These are phyloP conservation scores for Girardinichthys multiradiatus DNA, from an alignment of 2,113 vertebrate genomes.

Conservation along the genomic window DNA sequence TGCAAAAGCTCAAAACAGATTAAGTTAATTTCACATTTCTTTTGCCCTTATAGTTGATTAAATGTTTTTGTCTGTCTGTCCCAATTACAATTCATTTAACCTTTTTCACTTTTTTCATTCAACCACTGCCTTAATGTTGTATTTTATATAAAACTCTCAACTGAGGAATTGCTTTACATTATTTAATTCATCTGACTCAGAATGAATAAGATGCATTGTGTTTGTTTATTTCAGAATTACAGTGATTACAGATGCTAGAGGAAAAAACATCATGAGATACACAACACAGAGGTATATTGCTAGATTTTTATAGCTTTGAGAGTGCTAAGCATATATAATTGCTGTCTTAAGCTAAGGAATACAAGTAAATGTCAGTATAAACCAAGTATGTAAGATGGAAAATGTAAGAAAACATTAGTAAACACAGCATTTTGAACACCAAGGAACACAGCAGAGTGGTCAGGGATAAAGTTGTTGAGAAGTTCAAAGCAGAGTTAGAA, in stretches of 20 bases:
- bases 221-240: no score
- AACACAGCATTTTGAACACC: neutral
- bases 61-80: conserved; percentile 40
- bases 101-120: conserved; percentile 19
- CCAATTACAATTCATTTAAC: conserved; percentile 8
- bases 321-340: no score
- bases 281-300: no score
- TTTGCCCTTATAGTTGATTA: conserved; percentile 24
- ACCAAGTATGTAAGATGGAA: no score
- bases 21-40: conserved; percentile 45
- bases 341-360: no score
- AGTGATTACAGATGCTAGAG: no score
- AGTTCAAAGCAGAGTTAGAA: neutral
- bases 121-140: conserved; percentile 12
- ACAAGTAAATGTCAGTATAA: no score
- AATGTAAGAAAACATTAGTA: neutral
- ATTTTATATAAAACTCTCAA: conserved; percentile 27
- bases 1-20: conserved; percentile 51
- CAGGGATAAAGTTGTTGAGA: no score
- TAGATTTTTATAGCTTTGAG: no score
- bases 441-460: neutral
- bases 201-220: no score
- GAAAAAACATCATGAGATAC: no score
- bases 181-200: conserved; percentile 22
- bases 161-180: conserved; percentile 15